Conservation (phyloP, 2,797 vertebrate species). For the Coreius guichenoti region DNA sequence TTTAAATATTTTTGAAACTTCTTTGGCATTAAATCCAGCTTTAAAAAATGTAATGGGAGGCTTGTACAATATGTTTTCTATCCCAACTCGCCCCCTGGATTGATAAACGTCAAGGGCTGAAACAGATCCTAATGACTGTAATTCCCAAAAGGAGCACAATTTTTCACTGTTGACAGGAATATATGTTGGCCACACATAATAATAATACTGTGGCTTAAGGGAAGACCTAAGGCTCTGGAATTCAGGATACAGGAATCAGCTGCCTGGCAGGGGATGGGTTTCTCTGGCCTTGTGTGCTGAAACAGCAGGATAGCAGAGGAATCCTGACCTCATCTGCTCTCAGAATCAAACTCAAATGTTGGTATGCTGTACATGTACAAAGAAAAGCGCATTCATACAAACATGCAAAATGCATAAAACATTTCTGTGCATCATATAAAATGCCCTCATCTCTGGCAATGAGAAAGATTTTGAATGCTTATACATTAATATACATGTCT, state of each 20-base stretch:
- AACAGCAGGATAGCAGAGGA: constrained; percentile 41
- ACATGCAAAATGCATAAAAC: not conserved
- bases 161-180: constrained; percentile 1
- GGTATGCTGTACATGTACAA: not conserved
- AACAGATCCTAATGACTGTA: not conserved
- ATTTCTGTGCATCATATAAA: not conserved
- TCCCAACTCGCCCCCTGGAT: not conserved
- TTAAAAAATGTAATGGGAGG: not conserved
- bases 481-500: not conserved
- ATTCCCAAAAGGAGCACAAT: not conserved
- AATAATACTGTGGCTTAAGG: constrained; percentile 14
- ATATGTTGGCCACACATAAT: not conserved
- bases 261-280: constrained; percentile 8
- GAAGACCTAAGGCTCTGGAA: constrained; percentile 22
- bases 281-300: constrained; percentile 16
- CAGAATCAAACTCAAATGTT: not conserved
- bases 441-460: not conserved
- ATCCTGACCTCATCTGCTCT: constrained; percentile 23
- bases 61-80: not conserved
- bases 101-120: not conserved
- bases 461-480: not conserved
- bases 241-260: constrained; percentile 2
- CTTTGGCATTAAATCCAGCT: not conserved
- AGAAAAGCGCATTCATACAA: not conserved
- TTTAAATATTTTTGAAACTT: not conserved